phyloP scores from a whole-genome alignment of 2,888 invertebrate species.

The Drosophila melanosoma region DNA sequence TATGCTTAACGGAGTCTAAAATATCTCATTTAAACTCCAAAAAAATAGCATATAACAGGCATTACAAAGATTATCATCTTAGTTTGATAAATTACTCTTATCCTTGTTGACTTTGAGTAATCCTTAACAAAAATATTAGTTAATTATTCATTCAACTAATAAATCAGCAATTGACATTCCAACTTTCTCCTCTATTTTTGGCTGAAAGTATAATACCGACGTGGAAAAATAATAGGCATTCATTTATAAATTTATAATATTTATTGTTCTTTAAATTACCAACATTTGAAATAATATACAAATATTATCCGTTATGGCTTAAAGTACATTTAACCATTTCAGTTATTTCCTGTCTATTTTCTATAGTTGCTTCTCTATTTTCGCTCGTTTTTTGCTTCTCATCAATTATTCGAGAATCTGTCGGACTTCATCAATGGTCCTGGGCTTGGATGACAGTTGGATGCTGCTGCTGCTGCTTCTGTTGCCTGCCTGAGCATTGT shows the following conservation, averaged over 20 bases:
- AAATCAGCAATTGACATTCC: not conserved
- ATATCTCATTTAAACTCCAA: no score
- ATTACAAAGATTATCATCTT: not conserved
- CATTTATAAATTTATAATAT: not conserved
- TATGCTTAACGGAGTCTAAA: no score
- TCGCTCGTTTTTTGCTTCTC: not conserved
- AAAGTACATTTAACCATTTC: not conserved
- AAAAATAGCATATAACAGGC: not conserved
- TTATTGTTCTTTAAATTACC: not conserved
- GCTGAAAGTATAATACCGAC: no score
- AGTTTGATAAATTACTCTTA: not conserved
- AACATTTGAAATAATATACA: fast-evolving
- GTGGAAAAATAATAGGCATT: not conserved
- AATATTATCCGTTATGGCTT: not conserved
- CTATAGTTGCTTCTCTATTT: not conserved
- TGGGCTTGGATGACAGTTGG: constrained; percentile 20
- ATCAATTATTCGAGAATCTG: constrained; percentile 55
- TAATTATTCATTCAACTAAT: not conserved
- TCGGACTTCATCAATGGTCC: constrained; percentile 32
- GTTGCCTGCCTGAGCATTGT: constrained; percentile 61
- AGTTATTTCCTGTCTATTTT: not conserved
- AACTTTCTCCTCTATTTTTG: not conserved
- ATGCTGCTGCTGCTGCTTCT: not conserved
- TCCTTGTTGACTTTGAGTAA: not conserved
- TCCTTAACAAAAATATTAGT: not conserved